Base-by-base conservation (phyloP, 2,888 invertebrate species). In the Ectobius pallidus region DNA sequence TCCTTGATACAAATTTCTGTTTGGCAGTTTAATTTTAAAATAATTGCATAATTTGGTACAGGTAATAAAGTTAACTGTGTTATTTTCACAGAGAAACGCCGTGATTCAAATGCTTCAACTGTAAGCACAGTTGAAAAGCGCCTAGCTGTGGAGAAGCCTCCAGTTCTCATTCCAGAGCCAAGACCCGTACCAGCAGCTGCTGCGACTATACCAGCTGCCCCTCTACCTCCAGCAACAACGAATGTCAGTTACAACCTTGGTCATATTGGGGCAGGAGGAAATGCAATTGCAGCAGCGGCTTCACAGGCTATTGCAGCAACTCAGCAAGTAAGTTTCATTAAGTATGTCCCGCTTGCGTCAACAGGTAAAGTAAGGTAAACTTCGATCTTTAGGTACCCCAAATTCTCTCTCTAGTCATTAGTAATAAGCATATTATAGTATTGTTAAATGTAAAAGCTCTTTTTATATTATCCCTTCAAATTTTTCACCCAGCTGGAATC, bases 241-340 rank as follows among this genome's bases (percentile, higher is more conserved):
- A 80, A 85, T 0, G 86, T 87, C 3, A 86, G 89, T 39, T 93
- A 93, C 79, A 88, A 88, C 78, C 84, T 95, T 67, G 93, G 94
- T 16, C 94, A 95, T 78, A 90, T 92, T 79, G 92, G 93, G n/a
- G 94, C 94, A 0, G 94, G 93, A 14, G 88, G 91, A 71, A 93
- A 92, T 79, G 95, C 96, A 0, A 95, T 97, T 71, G 96, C 95
- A 0, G 95, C 94, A 0, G 97, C 97, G 0, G 97, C 97, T 0
- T 96, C 96, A 25, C 96, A 97, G 82, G 97, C 97, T 0, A 97
- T 98, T 75, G 96, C 95, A 4, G 96, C 96, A 0, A 97, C 98
- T 2, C 97, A 97, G 80, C 94, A 94, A 87, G 90, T 91, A 81
- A 34, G n/a, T n/a, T n/a, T n/a, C n/a, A n/a, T n/a, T n/a, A n/a